A percentile compares a stretch with the other conserved stretches of the same genome.
phyloP scores from a whole-genome alignment of 2,888 invertebrate species.

The Laothoe populi region DNA sequence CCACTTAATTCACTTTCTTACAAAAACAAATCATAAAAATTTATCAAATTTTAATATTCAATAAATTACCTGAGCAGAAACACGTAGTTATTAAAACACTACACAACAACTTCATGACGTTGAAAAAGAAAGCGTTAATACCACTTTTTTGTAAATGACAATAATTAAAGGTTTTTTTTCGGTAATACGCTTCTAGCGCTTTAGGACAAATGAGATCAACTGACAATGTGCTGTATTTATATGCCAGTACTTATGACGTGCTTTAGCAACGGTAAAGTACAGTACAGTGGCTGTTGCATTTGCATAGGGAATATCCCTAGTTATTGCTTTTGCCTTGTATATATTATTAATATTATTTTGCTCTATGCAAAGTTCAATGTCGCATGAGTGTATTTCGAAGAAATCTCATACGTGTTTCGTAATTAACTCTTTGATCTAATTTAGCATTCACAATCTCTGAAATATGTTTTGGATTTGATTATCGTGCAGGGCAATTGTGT shows the following conservation, averaged over 20 bases:
- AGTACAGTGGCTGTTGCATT: neutral
- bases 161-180: neutral
- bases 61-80: constrained; percentile 15
- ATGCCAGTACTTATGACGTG: neutral
- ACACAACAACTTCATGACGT: neutral
- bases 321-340: no score
- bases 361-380: no score
- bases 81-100: neutral
- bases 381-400: no score
- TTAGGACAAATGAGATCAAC: neutral
- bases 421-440: no score
- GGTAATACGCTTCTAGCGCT: neutral
- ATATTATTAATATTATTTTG: no score
- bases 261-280: neutral
- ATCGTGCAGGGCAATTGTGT: no score
- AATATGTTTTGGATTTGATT: no score
- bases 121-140: neutral
- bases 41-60: neutral
- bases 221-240: neutral
- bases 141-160: neutral
- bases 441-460: no score
- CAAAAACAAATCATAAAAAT: neutral
- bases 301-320: constrained; percentile 8
- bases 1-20: neutral
- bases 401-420: no score